phyloP scores from a whole-genome alignment of 2,113 vertebrate genomes.

The Dicaeum eximium region DNA sequence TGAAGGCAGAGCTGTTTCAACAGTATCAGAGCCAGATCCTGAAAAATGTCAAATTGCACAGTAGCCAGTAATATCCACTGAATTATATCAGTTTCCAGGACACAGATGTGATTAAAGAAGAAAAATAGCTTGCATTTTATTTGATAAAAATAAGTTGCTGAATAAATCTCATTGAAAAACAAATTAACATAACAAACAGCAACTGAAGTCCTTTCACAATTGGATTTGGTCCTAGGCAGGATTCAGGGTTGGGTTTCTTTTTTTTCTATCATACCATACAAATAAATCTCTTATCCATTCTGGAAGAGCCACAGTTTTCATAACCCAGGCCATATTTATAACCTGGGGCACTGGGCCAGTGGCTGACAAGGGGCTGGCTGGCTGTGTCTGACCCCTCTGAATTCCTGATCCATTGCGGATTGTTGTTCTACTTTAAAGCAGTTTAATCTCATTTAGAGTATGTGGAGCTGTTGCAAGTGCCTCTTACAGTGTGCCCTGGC shows the following conservation, averaged over 20 bases:
- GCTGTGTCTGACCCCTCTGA: neutral
- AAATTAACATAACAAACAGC: neutral
- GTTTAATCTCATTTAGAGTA: neutral
- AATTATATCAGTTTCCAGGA: neutral
- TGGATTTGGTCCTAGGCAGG: neutral
- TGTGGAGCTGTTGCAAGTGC: neutral
- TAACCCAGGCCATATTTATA: neutral
- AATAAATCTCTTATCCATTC: neutral
- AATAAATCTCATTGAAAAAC: neutral
- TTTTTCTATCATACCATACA: neutral
- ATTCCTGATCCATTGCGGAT: neutral
- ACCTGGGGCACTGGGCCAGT: neutral
- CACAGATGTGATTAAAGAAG: neutral
- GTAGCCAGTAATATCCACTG: neutral
- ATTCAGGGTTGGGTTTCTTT: neutral
- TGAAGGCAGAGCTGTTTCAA: neutral
- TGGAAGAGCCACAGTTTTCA: neutral
- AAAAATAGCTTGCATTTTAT: neutral
- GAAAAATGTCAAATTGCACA: neutral
- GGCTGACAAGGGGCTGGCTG: neutral
- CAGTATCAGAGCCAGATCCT: neutral
- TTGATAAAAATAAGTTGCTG: neutral
- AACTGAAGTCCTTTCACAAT: neutral
- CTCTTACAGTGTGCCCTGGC: neutral
- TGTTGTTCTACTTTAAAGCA: neutral